Evolutionary conservation across 2,888 invertebrate genomes (phyloP).

Genomic region (Drosophila diplacantha): DNA sequence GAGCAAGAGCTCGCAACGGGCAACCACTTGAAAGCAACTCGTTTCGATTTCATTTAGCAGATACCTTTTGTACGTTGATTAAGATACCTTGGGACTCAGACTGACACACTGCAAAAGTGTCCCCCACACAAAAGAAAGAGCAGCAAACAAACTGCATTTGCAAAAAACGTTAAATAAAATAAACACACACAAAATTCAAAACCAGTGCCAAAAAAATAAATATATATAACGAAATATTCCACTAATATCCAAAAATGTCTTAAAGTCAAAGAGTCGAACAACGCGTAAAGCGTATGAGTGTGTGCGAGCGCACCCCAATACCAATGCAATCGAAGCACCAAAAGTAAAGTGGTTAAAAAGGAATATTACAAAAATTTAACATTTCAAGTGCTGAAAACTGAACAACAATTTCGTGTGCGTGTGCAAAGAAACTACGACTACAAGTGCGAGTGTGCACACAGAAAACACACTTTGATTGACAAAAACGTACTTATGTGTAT

Average conservation of each 20-base stretch:
- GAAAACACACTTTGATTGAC: slow-evolving; percentile 31
- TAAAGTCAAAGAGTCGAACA: slow-evolving; percentile 60
- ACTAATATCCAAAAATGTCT: slow-evolving; percentile 53
- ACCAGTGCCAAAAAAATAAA: slow-evolving; percentile 49
- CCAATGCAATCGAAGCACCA: slow-evolving; percentile 27
- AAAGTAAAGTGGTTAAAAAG: slow-evolving; percentile 61
- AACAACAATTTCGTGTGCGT: slow-evolving; percentile 22
- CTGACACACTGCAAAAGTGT: slow-evolving; percentile 44
- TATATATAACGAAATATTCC: slow-evolving; percentile 47
- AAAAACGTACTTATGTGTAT: slow-evolving; percentile 43
- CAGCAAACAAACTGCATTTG: slow-evolving; percentile 50
- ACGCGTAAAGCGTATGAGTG: slow-evolving; percentile 54
- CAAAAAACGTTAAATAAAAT: slow-evolving; percentile 10
- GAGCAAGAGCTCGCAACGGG: slow-evolving; percentile 34
- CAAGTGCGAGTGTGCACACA: slow-evolving; percentile 35
- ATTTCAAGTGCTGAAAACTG: slow-evolving; percentile 57
- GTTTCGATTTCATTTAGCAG: slow-evolving; percentile 75
- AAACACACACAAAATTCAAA: slow-evolving; percentile 9
- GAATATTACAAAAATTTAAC: slow-evolving; percentile 50
- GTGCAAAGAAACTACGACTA: slow-evolving; percentile 33
- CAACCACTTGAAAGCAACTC: slow-evolving; percentile 75
- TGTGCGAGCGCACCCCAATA: slow-evolving; percentile 10
- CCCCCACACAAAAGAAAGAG: slow-evolving; percentile 41
- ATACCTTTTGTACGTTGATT: slow-evolving; percentile 74
- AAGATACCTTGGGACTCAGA: slow-evolving; percentile 68